Evolutionary conservation across 30 jellyfish, hydroid and myxozoan species (phyloP).

Genomic region (Aurelia aurita complex sp. Pacific): DNA sequence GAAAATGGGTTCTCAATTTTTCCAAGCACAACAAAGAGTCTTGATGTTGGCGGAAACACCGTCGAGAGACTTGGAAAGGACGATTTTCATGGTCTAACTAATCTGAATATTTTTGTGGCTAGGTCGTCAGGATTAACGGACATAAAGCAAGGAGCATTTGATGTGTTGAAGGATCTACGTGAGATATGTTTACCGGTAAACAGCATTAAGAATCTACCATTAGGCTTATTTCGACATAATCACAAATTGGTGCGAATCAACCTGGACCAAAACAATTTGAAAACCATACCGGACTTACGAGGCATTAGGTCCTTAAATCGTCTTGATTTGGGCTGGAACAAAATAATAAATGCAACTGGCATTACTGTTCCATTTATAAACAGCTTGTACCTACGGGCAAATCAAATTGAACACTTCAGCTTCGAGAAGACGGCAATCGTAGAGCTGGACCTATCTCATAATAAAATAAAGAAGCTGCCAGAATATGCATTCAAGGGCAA

Average conservation of each 20-base stretch:
- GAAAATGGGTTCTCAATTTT: conserved; percentile 1
- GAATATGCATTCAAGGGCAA: conserved; percentile 5
- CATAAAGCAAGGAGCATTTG: conserved; percentile 17
- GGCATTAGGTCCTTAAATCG: background rate
- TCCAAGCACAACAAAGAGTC: conserved; percentile 6
- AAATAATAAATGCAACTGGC: background rate
- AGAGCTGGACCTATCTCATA: conserved; percentile 7
- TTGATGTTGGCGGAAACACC: conserved; percentile 7
- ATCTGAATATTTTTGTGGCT: background rate
- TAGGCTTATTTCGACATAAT: background rate
- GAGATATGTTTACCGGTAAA: background rate
- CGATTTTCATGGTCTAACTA: background rate
- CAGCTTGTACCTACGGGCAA: too few species aligned
- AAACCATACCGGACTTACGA: background rate
- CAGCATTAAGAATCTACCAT: background rate
- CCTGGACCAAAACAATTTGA: conserved; percentile 6
- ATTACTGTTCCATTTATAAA: too few species aligned
- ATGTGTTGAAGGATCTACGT: background rate
- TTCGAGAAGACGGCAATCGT: background rate
- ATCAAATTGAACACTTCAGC: background rate
- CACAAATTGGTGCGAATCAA: background rate
- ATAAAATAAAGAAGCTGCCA: conserved; percentile 5
- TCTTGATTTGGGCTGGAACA: background rate
- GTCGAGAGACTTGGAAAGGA: background rate
- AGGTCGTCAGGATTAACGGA: background rate